These are phyloP conservation scores for Lagria hirta DNA, from an alignment of 2,888 invertebrate genomes.

Conservation along the genomic window DNA sequence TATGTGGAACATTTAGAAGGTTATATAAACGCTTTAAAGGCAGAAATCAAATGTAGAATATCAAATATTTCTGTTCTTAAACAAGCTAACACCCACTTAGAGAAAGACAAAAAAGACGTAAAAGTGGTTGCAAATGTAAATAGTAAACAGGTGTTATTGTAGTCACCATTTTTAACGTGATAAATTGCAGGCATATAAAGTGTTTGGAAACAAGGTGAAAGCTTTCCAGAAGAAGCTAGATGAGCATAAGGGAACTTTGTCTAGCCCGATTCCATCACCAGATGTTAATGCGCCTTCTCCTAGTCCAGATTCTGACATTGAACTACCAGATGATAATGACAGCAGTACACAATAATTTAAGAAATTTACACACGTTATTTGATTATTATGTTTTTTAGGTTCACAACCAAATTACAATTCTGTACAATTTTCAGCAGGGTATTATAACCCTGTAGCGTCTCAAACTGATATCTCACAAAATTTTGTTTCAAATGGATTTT, in stretches of 20 bases:
- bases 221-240: constrained; percentile 82
- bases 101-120: constrained; percentile 89
- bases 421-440: constrained; percentile 49
- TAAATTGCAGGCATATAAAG: constrained; percentile 82
- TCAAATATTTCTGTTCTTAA: constrained; percentile 75
- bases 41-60: constrained; percentile 80
- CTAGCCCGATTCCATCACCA: constrained; percentile 70
- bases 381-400: constrained; percentile 9
- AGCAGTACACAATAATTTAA: too few relatives aligned
- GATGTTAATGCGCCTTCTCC: constrained; percentile 73
- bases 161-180: constrained; percentile 2
- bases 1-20: constrained; percentile 77
- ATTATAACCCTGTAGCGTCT: constrained; percentile 55
- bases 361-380: constrained; percentile 1
- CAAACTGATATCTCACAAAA: constrained; percentile 33
- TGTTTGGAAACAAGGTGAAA: constrained; percentile 86
- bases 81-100: constrained; percentile 83
- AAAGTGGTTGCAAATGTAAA: constrained; percentile 94
- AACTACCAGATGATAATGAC: constrained; percentile 60
- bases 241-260: constrained; percentile 73
- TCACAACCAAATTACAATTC: constrained; percentile 9
- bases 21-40: constrained; percentile 77
- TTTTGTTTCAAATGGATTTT: constrained; percentile 58
- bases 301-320: constrained; percentile 79
- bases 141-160: constrained; percentile 34